These are phyloP conservation scores for Hypomesus transpacificus DNA, from an alignment of 2,113 vertebrate species.

Conservation along the genomic window DNA sequence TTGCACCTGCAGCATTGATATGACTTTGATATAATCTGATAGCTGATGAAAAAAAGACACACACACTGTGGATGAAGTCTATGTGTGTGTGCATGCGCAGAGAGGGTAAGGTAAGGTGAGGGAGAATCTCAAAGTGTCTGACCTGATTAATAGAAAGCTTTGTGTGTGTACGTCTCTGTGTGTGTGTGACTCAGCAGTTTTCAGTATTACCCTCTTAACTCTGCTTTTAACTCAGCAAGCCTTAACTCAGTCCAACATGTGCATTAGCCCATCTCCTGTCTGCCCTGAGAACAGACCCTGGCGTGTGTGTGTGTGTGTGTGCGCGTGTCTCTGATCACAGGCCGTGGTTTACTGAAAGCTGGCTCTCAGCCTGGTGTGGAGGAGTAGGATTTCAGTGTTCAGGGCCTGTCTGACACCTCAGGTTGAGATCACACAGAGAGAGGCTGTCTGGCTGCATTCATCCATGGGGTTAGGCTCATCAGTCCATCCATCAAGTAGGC, in stretches of 20 bases:
- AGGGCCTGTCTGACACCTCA: slow-evolving; percentile 18
- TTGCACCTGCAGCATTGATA: neutral
- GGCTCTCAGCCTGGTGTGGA: slow-evolving; percentile 7
- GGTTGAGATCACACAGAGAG: slow-evolving; percentile 33
- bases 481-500: neutral
- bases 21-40: neutral
- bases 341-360: slow-evolving; percentile 16
- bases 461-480: neutral
- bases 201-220: slow-evolving; percentile 59
- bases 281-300: slow-evolving; percentile 24
- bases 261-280: slow-evolving; percentile 50
- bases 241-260: slow-evolving; percentile 48
- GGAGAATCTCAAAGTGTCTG: slow-evolving; percentile 39
- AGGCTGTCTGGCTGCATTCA: slow-evolving; percentile 15
- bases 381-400: slow-evolving; percentile 29
- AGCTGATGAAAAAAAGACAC: neutral
- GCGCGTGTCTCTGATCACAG: neutral
- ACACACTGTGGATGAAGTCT: neutral
- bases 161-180: slow-evolving; percentile 26
- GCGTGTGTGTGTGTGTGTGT: slow-evolving; percentile 11
- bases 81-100: slow-evolving; percentile 2
- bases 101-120: slow-evolving; percentile 20
- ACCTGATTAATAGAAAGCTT: slow-evolving; percentile 53
- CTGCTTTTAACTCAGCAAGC: slow-evolving; percentile 50
- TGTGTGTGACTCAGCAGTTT: slow-evolving; percentile 66